These are phyloP conservation scores for Salticus scenicus DNA, from an alignment of 2,888 invertebrate species.

Conservation along the genomic window DNA sequence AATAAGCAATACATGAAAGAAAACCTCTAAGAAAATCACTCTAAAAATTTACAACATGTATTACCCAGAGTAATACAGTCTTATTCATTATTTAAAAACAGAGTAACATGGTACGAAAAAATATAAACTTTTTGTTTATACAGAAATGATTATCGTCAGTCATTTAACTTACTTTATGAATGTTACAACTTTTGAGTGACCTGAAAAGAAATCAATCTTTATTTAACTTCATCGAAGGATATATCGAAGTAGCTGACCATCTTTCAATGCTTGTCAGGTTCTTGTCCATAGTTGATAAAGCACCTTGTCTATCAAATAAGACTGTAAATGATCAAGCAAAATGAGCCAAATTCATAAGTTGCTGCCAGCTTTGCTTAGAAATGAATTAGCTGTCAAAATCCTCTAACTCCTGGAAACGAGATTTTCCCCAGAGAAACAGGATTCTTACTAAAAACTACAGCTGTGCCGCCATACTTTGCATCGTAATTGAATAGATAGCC, in stretches of 20 bases:
- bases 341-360: slow-evolving; percentile 53
- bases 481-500: slow-evolving; percentile 67
- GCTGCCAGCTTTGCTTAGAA: slow-evolving; percentile 60
- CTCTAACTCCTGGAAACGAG: slow-evolving; percentile 43
- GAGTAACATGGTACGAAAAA: too few species aligned
- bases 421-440: slow-evolving; percentile 44
- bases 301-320: slow-evolving; percentile 53
- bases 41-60: too few species aligned
- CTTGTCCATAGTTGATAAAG: slow-evolving; percentile 62
- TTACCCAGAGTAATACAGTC: too few species aligned
- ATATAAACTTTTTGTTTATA: too few species aligned
- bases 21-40: too few species aligned
- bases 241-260: not conserved
- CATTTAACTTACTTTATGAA: too few species aligned
- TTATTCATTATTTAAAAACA: too few species aligned
- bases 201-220: slow-evolving; percentile 56
- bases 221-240: slow-evolving; percentile 41
- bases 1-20: too few species aligned
- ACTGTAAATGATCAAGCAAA: slow-evolving; percentile 50
- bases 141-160: too few species aligned
- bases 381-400: slow-evolving; percentile 69
- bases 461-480: slow-evolving; percentile 39
- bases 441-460: slow-evolving; percentile 31
- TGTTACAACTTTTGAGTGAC: too few species aligned
- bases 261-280: slow-evolving; percentile 36